Percentiles rank a stretch among this genome's conserved stretches.
These are phyloP conservation scores for Cremastinae sp. DNA, from an alignment of 2,888 invertebrate species.

Conservation along the genomic window DNA sequence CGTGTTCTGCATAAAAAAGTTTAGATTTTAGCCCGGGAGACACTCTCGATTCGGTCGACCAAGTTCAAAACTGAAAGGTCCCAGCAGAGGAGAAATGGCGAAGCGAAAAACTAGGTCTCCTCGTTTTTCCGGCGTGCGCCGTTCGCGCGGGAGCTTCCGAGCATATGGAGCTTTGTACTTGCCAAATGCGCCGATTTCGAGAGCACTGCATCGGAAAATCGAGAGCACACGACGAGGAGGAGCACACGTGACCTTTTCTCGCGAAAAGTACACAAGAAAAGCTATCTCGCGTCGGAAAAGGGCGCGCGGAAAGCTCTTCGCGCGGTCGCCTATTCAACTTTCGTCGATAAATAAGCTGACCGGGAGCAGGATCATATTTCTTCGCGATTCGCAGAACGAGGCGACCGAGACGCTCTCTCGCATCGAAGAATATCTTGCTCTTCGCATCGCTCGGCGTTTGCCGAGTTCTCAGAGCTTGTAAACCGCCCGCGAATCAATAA, in stretches of 20 bases:
- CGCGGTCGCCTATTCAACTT: slow-evolving; percentile 67
- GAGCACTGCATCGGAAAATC: too few species aligned
- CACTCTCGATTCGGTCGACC: too few species aligned
- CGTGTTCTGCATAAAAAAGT: slow-evolving; percentile 5
- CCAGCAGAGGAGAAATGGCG: not conserved
- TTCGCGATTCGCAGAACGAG: slow-evolving; percentile 61
- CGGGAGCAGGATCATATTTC: slow-evolving; percentile 72
- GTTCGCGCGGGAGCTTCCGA: not conserved
- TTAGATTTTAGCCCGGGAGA: not conserved
- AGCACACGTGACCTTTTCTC: too few species aligned
- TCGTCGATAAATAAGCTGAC: slow-evolving; percentile 72
- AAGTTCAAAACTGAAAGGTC: too few species aligned
- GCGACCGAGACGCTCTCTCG: slow-evolving; percentile 29
- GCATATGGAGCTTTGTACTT: too few species aligned
- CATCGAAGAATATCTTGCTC: slow-evolving; percentile 14
- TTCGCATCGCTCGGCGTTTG: slow-evolving; percentile 15
- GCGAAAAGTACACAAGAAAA: slow-evolving; percentile 15
- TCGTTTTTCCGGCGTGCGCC: not conserved
- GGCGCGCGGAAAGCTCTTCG: slow-evolving; percentile 43
- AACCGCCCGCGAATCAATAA: too few species aligned
- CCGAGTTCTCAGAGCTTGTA: too few species aligned
- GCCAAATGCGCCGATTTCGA: too few species aligned
- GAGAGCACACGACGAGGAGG: too few species aligned
- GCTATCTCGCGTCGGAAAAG: slow-evolving; percentile 32
- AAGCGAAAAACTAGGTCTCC: not conserved